Evolutionary conservation across 2,888 invertebrate species (phyloP), one percentile per base, ranked within the genome.

Genomic region (Sycophila texana): DNA sequence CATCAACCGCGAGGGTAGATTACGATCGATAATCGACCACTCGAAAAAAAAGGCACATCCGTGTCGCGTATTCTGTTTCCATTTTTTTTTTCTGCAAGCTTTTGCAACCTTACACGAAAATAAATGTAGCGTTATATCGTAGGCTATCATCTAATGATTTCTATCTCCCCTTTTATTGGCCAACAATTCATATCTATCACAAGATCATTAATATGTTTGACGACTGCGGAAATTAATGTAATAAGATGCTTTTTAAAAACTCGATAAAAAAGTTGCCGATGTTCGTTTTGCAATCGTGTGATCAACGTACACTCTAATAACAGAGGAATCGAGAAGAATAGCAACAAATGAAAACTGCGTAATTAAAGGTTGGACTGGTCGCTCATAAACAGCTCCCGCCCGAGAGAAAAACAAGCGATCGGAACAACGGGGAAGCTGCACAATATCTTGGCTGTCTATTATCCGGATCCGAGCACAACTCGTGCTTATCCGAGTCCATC

Each of bases 21-120:
- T 80, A 13, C 76, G 73, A 80, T 80, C 76, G 77, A 80, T 80
- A 77, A 74, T 74, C 70, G 74, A 58, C 51, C 74, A 74, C 70
- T 77, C 77, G 77, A 70, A 4, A 77, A 80, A 80, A 39, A 80
- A 22, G 77, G 76, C 65, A 26, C 76, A 76, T 68, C 67, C 76
- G 20, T 51, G 58, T 18, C 10, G 18, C 57, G 47, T 73, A 67
- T 73, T 63, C 13, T 4, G 65, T 76, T 73, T 51, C 74, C 26
- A 18, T n/a, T 53, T 60, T 26, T 49, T 26, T 13, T 14, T n/a
- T 18, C 53, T 30, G 16, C 61, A 30, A 30, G 49, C 47, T 61
- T 26, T 26, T n/a, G 55, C n/a, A 14, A 55, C 22, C 49, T 63
- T 61, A 51, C 53, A 4, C 49, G 49, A 67, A 66, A 26, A 14